phyloP scores from a whole-genome alignment of 1,140 invertebrate species.

The Teleogryllus occipitalis region DNA sequence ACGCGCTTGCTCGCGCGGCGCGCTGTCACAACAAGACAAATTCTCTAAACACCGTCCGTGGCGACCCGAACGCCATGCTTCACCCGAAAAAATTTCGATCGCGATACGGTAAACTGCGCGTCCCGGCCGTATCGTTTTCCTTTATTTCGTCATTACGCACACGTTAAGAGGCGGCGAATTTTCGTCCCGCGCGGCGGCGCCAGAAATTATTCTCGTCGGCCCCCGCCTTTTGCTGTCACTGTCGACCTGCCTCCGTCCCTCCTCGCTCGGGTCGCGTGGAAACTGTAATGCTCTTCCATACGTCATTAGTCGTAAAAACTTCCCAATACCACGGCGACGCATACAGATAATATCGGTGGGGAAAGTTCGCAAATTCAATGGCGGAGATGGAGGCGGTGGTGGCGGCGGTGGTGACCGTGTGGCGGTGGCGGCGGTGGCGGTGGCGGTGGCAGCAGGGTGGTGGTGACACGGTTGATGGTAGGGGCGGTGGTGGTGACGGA shows the following conservation, averaged over 20 bases:
- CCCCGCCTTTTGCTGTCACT: background rate
- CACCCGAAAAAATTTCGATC: background rate
- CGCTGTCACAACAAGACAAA: background rate
- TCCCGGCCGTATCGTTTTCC: background rate
- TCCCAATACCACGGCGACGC: background rate
- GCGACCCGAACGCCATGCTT: background rate
- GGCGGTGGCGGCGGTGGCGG: too few species aligned
- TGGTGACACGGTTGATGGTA: background rate
- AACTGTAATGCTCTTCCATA: background rate
- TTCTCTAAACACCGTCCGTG: background rate
- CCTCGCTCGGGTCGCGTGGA: background rate
- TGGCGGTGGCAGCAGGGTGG: too few species aligned
- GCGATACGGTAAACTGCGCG: background rate
- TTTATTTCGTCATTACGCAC: background rate
- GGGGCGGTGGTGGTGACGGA: background rate
- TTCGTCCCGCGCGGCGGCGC: background rate
- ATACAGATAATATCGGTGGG: background rate
- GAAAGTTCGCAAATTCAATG: background rate
- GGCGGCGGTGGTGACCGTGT: too few species aligned
- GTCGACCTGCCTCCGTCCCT: background rate
- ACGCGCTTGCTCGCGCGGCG: too few species aligned
- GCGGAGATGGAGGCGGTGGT: background rate
- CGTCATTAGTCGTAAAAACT: slow-evolving; percentile 4
- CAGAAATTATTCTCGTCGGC: background rate
- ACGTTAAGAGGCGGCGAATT: background rate